These are phyloP conservation scores for Tamandua tetradactyla DNA, from an alignment of 2,797 vertebrate genomes.

Conservation along the genomic window DNA sequence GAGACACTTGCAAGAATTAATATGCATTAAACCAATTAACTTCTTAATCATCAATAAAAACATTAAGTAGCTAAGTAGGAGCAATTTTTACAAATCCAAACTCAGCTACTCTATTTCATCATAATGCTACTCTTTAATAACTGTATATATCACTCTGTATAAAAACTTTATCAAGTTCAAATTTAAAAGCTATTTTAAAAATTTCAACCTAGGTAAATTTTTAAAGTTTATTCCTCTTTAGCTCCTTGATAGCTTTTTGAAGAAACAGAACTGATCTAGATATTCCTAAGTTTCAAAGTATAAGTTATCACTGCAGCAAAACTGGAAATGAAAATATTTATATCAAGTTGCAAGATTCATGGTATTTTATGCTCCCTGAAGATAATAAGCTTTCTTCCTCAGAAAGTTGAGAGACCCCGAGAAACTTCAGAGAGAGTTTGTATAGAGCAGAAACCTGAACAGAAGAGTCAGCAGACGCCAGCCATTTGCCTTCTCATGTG, in stretches of 20 bases:
- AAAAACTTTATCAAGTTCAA: slow-evolving; percentile 2
- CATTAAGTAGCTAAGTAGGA: not conserved
- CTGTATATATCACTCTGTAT: not conserved
- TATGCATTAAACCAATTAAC: slow-evolving; percentile 47
- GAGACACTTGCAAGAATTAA: slow-evolving; percentile 12
- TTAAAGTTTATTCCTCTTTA: not conserved
- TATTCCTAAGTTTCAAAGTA: not conserved
- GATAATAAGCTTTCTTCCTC: not conserved
- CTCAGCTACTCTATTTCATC: slow-evolving; percentile 13
- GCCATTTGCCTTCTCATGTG: no score
- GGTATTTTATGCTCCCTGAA: slow-evolving; percentile 19
- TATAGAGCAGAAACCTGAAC: no score
- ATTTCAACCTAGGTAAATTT: slow-evolving; percentile 10
- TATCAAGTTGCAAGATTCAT: not conserved
- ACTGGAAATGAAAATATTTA: slow-evolving; percentile 51
- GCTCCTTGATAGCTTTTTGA: not conserved
- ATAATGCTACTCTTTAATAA: slow-evolving; percentile 43
- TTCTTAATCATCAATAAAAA: slow-evolving; percentile 26
- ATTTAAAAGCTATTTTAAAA: slow-evolving; percentile 27
- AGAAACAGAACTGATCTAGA: slow-evolving; percentile 3
- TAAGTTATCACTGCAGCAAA: slow-evolving; percentile 35
- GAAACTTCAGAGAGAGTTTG: no score
- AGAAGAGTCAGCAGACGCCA: no score
- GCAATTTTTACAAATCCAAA: slow-evolving; percentile 44
- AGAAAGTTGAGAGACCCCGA: no score